phyloP scores from a whole-genome alignment of 2,113 vertebrate species.

The Puffinus mauretanicus region DNA sequence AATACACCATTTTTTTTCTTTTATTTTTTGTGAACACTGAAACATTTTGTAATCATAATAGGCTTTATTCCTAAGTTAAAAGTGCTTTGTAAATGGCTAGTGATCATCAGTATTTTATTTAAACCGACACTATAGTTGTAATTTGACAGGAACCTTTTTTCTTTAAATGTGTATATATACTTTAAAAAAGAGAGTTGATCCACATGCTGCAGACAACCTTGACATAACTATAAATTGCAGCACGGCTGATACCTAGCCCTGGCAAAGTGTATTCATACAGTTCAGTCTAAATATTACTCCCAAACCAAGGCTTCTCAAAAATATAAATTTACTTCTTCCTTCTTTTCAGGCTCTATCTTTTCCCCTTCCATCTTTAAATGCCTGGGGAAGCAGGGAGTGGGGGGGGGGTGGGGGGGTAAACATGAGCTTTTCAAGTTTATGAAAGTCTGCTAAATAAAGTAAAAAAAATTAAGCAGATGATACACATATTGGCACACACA shows the following conservation, averaged over 20 bases:
- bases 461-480: background rate
- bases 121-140: background rate
- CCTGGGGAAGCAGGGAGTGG: too few relatives aligned
- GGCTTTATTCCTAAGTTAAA: background rate
- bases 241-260: background rate
- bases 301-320: background rate
- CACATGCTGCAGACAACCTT: background rate
- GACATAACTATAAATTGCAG: background rate
- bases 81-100: background rate
- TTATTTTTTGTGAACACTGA: background rate
- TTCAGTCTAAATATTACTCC: background rate
- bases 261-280: background rate
- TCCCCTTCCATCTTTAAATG: background rate
- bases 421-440: background rate
- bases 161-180: background rate
- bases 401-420: background rate
- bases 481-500: background rate
- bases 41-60: background rate
- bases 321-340: background rate
- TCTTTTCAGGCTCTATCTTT: background rate
- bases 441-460: background rate
- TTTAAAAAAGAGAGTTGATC: background rate
- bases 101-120: background rate
- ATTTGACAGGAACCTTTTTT: background rate
- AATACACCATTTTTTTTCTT: accelerated